Evolutionary conservation across 2,113 vertebrate genomes (phyloP).

Genomic region (Synchiropus splendidus): DNA sequence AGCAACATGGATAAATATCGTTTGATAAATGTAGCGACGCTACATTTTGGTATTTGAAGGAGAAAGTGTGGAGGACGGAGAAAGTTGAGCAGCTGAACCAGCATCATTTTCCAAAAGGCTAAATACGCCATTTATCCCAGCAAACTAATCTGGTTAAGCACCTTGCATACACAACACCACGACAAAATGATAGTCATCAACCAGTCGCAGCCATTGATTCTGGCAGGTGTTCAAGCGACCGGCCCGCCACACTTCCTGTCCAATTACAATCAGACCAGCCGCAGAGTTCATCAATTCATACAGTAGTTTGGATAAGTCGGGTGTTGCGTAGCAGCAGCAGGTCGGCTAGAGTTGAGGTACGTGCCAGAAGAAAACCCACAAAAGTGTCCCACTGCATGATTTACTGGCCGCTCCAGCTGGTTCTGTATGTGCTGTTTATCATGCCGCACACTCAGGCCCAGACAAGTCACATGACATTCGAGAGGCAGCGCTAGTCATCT

Average conservation of each 20-base stretch:
- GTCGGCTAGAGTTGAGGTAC: slow-evolving; percentile 29
- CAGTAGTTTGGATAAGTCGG: slow-evolving; percentile 39
- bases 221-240: slow-evolving; percentile 31
- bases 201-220: slow-evolving; percentile 45
- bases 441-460: slow-evolving; percentile 2
- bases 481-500: slow-evolving; percentile 2
- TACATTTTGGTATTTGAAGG: too few relatives aligned
- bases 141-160: slow-evolving; percentile 1
- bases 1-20: too few relatives aligned
- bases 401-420: slow-evolving; percentile 8
- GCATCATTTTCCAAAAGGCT: neutral
- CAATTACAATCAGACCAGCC: slow-evolving; percentile 41
- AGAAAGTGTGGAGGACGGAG: slow-evolving; percentile 1
- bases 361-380: slow-evolving; percentile 20
- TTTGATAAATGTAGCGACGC: too few relatives aligned
- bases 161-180: slow-evolving; percentile 11
- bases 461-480: slow-evolving; percentile 10
- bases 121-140: too few relatives aligned
- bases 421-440: slow-evolving; percentile 15
- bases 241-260: slow-evolving; percentile 34
- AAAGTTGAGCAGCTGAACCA: slow-evolving; percentile 21
- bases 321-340: slow-evolving; percentile 43
- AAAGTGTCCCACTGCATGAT: slow-evolving; percentile 6
- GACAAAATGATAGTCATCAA: slow-evolving; percentile 10
- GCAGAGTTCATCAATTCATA: slow-evolving; percentile 53